Evolutionary conservation across 2,888 invertebrate genomes (phyloP).

Genomic region (Platycnemis pennipes): DNA sequence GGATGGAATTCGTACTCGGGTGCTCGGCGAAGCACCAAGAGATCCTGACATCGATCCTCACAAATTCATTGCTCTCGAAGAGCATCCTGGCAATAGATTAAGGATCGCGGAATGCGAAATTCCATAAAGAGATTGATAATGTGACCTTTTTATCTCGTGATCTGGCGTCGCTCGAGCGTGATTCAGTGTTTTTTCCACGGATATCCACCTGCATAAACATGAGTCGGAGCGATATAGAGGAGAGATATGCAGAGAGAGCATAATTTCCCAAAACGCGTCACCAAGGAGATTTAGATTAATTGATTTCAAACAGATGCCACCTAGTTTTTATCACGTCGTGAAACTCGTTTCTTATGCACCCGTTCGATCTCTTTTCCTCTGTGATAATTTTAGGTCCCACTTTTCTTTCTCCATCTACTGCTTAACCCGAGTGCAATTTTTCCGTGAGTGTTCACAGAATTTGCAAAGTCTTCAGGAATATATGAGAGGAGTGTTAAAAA

Average conservation of each 20-base stretch:
- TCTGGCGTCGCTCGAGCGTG: not conserved
- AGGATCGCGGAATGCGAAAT: not conserved
- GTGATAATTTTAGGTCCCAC: too few species aligned
- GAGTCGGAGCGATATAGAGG: not conserved
- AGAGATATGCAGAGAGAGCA: not conserved
- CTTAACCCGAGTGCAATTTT: too few species aligned
- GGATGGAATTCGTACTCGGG: slow-evolving; percentile 4
- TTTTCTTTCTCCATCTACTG: too few species aligned
- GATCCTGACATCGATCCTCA: not conserved
- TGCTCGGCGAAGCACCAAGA: not conserved
- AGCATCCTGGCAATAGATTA: not conserved
- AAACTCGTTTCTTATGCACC: too few species aligned
- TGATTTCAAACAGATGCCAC: too few species aligned
- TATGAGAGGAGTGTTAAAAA: too few species aligned
- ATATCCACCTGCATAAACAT: not conserved
- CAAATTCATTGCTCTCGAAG: not conserved
- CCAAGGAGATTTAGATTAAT: too few species aligned
- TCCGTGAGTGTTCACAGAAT: too few species aligned
- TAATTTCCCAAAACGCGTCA: too few species aligned
- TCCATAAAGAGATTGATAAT: not conserved
- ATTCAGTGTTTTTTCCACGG: not conserved
- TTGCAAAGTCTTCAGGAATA: too few species aligned
- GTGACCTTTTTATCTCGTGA: not conserved
- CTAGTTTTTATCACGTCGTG: too few species aligned
- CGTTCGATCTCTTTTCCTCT: too few species aligned